Evolutionary conservation across 1,140 invertebrate species (phyloP).

Genomic region (Leucophenga varia): DNA sequence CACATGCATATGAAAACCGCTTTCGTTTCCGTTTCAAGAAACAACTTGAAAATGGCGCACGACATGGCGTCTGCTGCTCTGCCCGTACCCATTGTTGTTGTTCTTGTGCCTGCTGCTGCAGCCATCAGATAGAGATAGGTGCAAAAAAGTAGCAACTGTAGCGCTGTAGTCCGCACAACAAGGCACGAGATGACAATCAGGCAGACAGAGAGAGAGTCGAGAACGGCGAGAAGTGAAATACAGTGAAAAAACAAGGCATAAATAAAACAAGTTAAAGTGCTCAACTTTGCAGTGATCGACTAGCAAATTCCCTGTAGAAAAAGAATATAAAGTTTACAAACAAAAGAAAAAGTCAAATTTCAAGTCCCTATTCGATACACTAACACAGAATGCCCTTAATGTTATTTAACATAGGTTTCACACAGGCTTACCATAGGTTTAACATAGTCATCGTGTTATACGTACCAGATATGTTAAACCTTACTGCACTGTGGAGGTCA

Average conservation of each 20-base stretch:
- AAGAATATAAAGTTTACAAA: too few species aligned
- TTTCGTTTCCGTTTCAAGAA: conserved; percentile 49
- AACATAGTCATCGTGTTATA: too few species aligned
- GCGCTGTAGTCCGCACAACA: conserved; percentile 26
- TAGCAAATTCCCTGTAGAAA: too few species aligned
- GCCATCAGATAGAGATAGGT: conserved; percentile 43
- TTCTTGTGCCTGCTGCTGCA: conserved; percentile 17
- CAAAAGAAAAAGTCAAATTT: neutral
- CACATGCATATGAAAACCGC: conserved; percentile 50
- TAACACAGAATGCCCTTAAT: too few species aligned
- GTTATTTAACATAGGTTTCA: too few species aligned
- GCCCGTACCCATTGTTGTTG: too few species aligned
- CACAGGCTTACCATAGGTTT: too few species aligned
- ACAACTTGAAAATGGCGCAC: conserved; percentile 49
- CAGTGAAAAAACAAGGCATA: conserved; percentile 8
- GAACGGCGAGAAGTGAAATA: conserved; percentile 19
- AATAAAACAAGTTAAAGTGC: conserved; percentile 19
- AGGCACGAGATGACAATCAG: conserved; percentile 40
- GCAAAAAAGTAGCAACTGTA: conserved; percentile 40
- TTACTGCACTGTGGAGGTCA: too few species aligned
- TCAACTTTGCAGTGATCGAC: too few species aligned
- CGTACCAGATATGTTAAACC: too few species aligned
- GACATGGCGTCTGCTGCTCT: conserved; percentile 31
- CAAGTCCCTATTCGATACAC: too few species aligned
- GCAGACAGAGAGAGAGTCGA: conserved; percentile 17